These are phyloP conservation scores for Microplitis deprimator DNA, from an alignment of 2,888 invertebrate species.

Conservation along the genomic window DNA sequence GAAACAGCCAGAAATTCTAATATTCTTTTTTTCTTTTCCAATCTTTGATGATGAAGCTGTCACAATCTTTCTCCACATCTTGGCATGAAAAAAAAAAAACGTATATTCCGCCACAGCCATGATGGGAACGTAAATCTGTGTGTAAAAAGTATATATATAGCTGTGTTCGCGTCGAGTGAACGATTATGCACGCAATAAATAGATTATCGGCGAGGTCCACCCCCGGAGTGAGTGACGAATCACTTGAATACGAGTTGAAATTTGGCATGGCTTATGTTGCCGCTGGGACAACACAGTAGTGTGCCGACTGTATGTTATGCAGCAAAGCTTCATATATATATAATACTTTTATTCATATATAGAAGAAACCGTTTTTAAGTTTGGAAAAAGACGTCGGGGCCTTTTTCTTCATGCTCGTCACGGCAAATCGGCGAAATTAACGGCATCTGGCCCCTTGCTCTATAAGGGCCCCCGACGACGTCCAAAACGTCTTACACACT, in stretches of 20 bases:
- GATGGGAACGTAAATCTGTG: neutral
- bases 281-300: neutral
- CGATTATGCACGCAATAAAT: conserved; percentile 67
- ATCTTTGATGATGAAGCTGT: neutral
- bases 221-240: conserved; percentile 61
- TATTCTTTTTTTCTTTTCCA: neutral
- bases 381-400: conserved; percentile 33
- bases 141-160: neutral
- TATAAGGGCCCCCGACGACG: conserved; percentile 33
- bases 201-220: conserved; percentile 64
- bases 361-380: neutral
- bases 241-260: conserved; percentile 54
- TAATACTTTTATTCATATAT: conserved; percentile 1
- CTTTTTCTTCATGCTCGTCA: conserved; percentile 55
- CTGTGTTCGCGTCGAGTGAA: conserved; percentile 36
- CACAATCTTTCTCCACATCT: neutral
- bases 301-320: neutral
- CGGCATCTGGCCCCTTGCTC: conserved; percentile 58
- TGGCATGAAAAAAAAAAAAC: neutral
- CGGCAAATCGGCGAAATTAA: conserved; percentile 63
- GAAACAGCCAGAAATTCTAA: neutral
- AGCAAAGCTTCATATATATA: neutral
- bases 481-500: neutral
- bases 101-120: no score
- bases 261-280: conserved; percentile 53